A percentile compares a stretch with the other conserved stretches of the same genome.
These are phyloP conservation scores for Isoperla grammatica DNA, from an alignment of 2,888 invertebrate genomes.

Conservation along the genomic window DNA sequence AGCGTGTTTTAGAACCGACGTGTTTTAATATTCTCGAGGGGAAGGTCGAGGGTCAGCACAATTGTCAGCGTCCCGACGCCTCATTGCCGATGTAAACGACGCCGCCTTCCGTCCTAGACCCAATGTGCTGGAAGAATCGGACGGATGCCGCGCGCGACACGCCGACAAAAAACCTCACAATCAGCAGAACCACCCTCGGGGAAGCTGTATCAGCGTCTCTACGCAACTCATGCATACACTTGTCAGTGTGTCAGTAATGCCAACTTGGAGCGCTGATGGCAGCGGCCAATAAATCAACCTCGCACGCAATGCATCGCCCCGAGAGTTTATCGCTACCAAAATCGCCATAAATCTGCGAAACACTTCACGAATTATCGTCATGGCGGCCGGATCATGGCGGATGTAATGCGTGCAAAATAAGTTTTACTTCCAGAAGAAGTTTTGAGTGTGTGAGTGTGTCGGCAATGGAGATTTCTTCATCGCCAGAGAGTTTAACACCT, in stretches of 20 bases:
- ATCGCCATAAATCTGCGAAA: conserved; percentile 4
- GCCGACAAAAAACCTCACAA: not conserved
- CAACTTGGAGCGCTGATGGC: not conserved
- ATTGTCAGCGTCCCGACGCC: conserved; percentile 14
- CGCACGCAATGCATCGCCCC: not conserved
- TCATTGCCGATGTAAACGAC: conserved; percentile 21
- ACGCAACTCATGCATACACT: not conserved
- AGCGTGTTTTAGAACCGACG: not conserved
- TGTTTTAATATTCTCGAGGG: not conserved
- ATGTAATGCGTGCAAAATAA: too few relatives aligned
- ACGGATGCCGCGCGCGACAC: not conserved
- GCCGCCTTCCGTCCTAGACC: conserved; percentile 11
- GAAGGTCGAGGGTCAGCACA: not conserved
- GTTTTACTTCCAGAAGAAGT: too few relatives aligned
- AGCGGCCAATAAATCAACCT: not conserved
- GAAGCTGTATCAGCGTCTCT: not conserved
- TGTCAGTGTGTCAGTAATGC: not conserved
- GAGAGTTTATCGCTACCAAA: not conserved
- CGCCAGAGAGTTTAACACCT: conserved; percentile 2
- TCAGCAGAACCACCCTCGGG: conserved; percentile 11
- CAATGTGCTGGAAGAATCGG: conserved; percentile 21
- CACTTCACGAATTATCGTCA: not conserved
- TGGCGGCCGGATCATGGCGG: not conserved
- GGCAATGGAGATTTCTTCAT: not conserved
- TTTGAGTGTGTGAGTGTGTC: too few relatives aligned